A percentile compares a stretch with the other conserved stretches of the same genome.
Evolutionary conservation across 2,113 vertebrate species (phyloP).

Genomic region (Trematomus loennbergii): DNA sequence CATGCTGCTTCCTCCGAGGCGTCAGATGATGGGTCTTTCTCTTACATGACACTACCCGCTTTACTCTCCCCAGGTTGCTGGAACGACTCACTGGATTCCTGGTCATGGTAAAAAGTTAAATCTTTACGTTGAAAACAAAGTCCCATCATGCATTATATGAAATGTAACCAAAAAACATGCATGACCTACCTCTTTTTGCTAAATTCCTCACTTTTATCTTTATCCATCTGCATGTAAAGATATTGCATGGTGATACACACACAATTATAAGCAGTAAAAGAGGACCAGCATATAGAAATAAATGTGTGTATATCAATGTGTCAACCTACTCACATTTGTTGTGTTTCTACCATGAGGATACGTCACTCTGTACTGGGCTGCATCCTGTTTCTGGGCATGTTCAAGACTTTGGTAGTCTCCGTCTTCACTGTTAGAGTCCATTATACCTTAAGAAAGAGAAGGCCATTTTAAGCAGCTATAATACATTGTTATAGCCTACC

Average conservation of each 20-base stretch:
- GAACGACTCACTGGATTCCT: conserved; percentile 68
- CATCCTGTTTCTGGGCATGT: conserved; percentile 76
- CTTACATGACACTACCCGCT: conserved; percentile 78
- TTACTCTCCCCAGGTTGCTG: conserved; percentile 69
- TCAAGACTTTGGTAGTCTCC: conserved; percentile 75
- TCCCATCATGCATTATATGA: background rate
- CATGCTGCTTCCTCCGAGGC: conserved; percentile 67
- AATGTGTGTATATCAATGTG: background rate
- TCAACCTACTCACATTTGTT: conserved; percentile 56
- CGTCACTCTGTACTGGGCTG: conserved; percentile 83
- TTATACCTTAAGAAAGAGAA: conserved; percentile 79
- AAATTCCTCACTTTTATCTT: conserved; percentile 66
- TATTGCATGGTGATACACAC: background rate
- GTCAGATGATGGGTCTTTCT: conserved; percentile 77
- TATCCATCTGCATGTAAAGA: conserved; percentile 52
- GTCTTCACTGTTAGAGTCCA: conserved; percentile 90
- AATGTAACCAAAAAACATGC: background rate
- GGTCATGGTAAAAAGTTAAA: background rate
- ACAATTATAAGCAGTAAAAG: background rate
- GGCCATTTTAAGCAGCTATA: background rate
- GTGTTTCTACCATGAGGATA: conserved; percentile 84
- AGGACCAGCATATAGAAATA: background rate
- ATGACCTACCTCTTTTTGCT: conserved; percentile 64
- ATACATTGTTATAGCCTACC: background rate
- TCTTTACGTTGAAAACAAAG: background rate